Evolutionary conservation across 92 coral and sea anemone species (phyloP), one percentile per base, ranked within the genome.

Genomic region (Micromussa lordhowensis): DNA sequence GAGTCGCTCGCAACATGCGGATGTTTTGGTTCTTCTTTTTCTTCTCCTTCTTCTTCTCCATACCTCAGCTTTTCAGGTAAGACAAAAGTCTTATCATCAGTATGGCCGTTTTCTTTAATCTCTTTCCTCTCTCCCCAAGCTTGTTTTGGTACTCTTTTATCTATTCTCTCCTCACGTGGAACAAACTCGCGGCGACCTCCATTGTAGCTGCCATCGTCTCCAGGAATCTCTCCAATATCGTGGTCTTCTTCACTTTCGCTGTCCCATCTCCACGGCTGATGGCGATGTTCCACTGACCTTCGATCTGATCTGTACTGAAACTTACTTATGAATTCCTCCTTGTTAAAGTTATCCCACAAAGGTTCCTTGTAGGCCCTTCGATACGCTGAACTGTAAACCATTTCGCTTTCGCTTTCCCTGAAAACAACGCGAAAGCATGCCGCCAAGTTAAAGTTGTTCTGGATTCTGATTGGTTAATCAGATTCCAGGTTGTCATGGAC

Each of bases 241-340:
- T 91, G 90, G 9, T 93, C 90, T 40, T 94, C 98, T 69, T 94
- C 98, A 24, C 83, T 81, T 4, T 93, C 98, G 84, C 98, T 94
- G 78, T 96, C 98, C 99, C 99, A 98, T 29, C 83, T 77, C 98
- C 97, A 98, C 2, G 98, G 96, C 71, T 98, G 92, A 66, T 98
- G 99, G 78, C 90, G 93, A 61, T 98, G 99, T 68, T 98, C 99
- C 19, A 98, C 93, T 71, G 95, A 94, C 81, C 99, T 92, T 77
- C 99, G 95, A 74, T 96, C 98, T 85, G 90, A 83, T 29, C 99
- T 94, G 72, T 98, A 98, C 89, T 94, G 93, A 29, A 88, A 48
- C 83, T 94, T 98, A 38, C 93, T 80, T 55, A 91, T 81, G 80
- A 91, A 98, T 55, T 98, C 99, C 57, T 94, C 91, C 35, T 94